A percentile compares a stretch with the other conserved stretches of the same genome.
Conservation (phyloP, 2,797 vertebrate genomes). For the Chanos chanos region DNA sequence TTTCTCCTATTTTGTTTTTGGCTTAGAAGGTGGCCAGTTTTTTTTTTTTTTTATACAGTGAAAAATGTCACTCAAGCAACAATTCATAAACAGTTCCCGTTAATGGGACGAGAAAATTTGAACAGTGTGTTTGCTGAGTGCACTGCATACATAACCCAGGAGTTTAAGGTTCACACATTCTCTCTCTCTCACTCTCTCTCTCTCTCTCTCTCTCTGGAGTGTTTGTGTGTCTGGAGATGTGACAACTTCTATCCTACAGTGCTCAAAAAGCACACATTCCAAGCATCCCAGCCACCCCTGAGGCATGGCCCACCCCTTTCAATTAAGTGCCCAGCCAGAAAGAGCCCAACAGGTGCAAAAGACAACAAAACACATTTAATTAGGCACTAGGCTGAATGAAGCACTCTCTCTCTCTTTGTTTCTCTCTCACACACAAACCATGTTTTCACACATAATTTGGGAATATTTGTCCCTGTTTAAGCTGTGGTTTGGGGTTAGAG, state of each 20-base stretch:
- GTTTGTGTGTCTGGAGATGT: constrained; percentile 50
- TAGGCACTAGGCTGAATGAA: constrained; percentile 45
- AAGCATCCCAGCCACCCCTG: constrained; percentile 52
- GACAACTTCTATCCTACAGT: constrained; percentile 58
- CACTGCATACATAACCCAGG: constrained; percentile 1
- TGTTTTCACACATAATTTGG: not conserved
- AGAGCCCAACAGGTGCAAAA: constrained; percentile 61
- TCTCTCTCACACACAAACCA: constrained; percentile 15
- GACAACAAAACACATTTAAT: constrained; percentile 48
- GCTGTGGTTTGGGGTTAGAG: constrained; percentile 25
- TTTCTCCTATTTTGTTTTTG: too few relatives aligned
- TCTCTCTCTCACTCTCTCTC: constrained; percentile 1
- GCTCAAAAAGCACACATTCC: constrained; percentile 58
- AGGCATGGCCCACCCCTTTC: constrained; percentile 49
- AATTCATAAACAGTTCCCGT: too few relatives aligned
- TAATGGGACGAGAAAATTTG: too few relatives aligned
- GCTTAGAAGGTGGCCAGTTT: too few relatives aligned
- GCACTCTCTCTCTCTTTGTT: constrained; percentile 30
- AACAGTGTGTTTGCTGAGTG: constrained; percentile 1
- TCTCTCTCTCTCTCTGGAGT: constrained; percentile 6
- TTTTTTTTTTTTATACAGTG: too few relatives aligned
- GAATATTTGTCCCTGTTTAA: constrained; percentile 22
- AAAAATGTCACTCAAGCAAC: too few relatives aligned
- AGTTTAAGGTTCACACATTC: not conserved
- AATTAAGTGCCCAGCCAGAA: constrained; percentile 48